Percentiles rank a stretch among this genome's conserved stretches.
phyloP scores from a whole-genome alignment of 2,113 vertebrate genomes.

The Petaurus breviceps region DNA sequence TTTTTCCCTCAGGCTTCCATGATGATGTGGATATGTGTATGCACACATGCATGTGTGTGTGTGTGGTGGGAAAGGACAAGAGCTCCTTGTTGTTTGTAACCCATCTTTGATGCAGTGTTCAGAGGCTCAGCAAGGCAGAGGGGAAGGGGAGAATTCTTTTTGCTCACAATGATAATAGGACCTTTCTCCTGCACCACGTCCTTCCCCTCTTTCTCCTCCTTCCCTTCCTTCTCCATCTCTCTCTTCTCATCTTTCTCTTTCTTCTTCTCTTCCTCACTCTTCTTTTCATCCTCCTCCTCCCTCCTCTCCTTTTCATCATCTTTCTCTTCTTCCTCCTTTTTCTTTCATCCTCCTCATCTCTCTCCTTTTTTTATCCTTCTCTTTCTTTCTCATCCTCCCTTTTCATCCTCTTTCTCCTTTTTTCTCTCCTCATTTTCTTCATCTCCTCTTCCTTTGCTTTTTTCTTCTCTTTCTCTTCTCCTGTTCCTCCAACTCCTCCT shows the following conservation, averaged over 20 bases:
- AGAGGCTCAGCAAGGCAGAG: neutral
- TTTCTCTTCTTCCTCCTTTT: neutral
- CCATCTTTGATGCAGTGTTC: neutral
- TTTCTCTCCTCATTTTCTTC: neutral
- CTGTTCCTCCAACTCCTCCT: neutral
- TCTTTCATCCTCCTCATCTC: neutral
- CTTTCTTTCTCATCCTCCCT: neutral
- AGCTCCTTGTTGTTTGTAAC: neutral
- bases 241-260: constrained; percentile 25
- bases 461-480: too few species aligned
- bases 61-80: neutral
- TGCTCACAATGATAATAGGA: constrained; percentile 20
- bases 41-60: too few species aligned
- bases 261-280: too few species aligned
- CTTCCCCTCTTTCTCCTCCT: neutral
- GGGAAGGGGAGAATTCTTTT: neutral
- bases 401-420: neutral
- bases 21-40: neutral
- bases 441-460: neutral
- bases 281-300: neutral
- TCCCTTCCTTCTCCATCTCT: too few species aligned
- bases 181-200: neutral
- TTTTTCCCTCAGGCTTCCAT: neutral
- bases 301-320: too few species aligned
- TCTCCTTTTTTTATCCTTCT: neutral